Percentiles rank a stretch among this genome's conserved stretches.
Conservation (phyloP, 2,113 vertebrate genomes). For the Oreochromis spilurus region DNA sequence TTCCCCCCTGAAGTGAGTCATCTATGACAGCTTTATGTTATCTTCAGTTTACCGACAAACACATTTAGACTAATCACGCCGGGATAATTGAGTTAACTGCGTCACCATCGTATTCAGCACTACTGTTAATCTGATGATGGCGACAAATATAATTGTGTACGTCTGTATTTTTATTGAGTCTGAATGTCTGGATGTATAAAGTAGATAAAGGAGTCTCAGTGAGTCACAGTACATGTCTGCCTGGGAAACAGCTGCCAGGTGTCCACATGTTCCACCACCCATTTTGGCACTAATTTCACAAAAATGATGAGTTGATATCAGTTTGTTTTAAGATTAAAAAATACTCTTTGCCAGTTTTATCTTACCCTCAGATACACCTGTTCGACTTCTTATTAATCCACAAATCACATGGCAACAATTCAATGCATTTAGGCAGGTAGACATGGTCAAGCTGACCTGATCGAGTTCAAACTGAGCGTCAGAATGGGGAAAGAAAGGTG, state of each 20-base stretch:
- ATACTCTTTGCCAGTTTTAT: not conserved
- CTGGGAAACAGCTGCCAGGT: not conserved
- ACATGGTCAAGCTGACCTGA: not conserved
- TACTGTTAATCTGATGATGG: not conserved
- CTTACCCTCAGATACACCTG: not conserved
- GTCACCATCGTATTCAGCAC: not conserved
- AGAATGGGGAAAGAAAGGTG: not conserved
- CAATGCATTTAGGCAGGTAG: fast-evolving
- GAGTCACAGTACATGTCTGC: not conserved
- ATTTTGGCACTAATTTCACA: not conserved
- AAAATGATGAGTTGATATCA: not conserved
- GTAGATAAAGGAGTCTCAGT: not conserved
- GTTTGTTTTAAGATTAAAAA: not conserved
- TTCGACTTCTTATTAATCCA: fast-evolving
- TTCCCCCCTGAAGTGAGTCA: slow-evolving; percentile 25
- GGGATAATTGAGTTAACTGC: not conserved
- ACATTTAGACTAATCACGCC: not conserved
- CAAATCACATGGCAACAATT: not conserved
- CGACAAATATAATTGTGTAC: slow-evolving; percentile 5
- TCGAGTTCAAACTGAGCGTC: not conserved
- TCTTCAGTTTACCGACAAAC: not conserved
- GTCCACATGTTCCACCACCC: not conserved
- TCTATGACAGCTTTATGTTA: not conserved
- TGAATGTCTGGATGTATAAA: not conserved
- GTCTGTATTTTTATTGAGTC: slow-evolving; percentile 13